A percentile compares a stretch with the other conserved stretches of the same genome.
Evolutionary conservation across 2,113 vertebrate genomes (phyloP).

Genomic region (Crocuta crocuta): DNA sequence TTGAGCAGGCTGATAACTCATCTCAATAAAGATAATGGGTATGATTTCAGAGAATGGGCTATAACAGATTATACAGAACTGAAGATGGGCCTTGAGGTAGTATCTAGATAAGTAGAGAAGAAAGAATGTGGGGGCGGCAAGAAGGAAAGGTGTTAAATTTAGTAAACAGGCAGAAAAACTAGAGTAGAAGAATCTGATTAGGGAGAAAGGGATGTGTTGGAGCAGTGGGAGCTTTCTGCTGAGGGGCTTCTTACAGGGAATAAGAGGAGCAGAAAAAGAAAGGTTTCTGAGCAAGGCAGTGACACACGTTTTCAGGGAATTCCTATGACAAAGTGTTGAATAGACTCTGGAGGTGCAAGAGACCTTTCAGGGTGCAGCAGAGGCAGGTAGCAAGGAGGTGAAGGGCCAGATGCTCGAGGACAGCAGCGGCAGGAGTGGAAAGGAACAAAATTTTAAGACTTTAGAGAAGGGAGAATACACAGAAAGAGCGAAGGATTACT

Average conservation of each 20-base stretch:
- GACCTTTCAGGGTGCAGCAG: neutral
- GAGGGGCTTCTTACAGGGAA: slow-evolving; percentile 17
- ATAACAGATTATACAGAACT: neutral
- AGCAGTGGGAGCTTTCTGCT: neutral
- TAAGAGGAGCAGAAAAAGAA: neutral
- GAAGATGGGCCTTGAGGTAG: neutral
- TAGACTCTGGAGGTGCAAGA: neutral
- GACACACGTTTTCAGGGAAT: neutral
- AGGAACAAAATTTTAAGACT: neutral
- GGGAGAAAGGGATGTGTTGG: neutral
- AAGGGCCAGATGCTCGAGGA: neutral
- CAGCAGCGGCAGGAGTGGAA: neutral
- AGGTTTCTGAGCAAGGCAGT: slow-evolving; percentile 49
- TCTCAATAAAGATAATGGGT: slow-evolving; percentile 25
- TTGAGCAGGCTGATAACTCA: neutral
- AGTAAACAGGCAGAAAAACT: slow-evolving; percentile 34
- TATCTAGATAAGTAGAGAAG: neutral
- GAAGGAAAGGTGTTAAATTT: neutral
- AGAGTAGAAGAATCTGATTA: slow-evolving; percentile 23
- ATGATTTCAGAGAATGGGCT: neutral
- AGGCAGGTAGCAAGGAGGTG: neutral
- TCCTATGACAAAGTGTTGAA: neutral
- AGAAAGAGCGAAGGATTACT: neutral
- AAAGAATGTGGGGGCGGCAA: neutral
- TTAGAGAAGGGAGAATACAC: neutral